Conservation (phyloP, 1,140 invertebrate species). For the Amyelois transitella region DNA sequence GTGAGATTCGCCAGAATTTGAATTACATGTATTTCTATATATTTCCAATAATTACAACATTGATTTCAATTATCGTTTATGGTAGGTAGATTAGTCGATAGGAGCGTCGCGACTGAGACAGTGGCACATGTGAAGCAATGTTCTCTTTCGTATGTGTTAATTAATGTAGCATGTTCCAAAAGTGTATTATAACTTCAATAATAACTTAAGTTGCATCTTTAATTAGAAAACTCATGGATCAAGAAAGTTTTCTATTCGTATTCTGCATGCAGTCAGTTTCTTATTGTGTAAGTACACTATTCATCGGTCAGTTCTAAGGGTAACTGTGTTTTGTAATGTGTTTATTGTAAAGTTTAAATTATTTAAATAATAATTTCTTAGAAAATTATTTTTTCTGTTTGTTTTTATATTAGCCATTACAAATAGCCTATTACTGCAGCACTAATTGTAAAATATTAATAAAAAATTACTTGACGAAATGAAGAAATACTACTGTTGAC, state of each 20-base stretch:
- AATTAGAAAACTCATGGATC: not conserved
- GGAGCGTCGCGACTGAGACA: not conserved
- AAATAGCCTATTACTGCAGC: not conserved
- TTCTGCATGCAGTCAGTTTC: constrained; percentile 7
- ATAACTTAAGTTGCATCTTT: not conserved
- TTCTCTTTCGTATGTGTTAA: not conserved
- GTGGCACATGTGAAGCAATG: not conserved
- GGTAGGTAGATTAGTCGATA: constrained; percentile 10
- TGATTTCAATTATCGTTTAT: constrained; percentile 7
- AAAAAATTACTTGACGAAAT: not conserved
- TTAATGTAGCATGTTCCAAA: not conserved
- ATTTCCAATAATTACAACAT: not conserved
- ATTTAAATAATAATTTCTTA: constrained; percentile 45
- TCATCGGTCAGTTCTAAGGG: constrained; percentile 47
- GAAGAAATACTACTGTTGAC: too few relatives aligned
- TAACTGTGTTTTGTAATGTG: constrained; percentile 59
- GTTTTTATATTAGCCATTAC: constrained; percentile 16
- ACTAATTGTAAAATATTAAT: not conserved
- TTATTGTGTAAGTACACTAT: constrained; percentile 9
- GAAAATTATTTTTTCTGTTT: constrained; percentile 27
- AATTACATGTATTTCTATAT: not conserved
- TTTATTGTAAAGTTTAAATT: constrained; percentile 57
- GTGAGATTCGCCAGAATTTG: constrained; percentile 19
- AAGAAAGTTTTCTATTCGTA: constrained; percentile 9
- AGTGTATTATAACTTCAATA: not conserved